Percentiles rank a stretch among this genome's conserved stretches.
Conservation (phyloP, 2,888 invertebrate species). For the Xestia xanthographa region DNA sequence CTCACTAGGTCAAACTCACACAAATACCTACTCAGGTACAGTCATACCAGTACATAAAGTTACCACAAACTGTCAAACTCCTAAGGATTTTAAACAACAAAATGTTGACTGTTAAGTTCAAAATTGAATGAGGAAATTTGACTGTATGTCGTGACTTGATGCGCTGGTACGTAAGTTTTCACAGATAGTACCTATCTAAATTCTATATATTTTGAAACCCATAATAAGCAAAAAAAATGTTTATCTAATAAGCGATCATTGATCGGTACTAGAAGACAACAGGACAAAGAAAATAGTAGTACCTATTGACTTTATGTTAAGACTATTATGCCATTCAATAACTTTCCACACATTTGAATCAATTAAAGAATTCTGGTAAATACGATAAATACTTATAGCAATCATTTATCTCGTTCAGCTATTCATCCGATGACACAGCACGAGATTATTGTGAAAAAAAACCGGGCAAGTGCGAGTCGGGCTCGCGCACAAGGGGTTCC, state of each 20-base stretch:
- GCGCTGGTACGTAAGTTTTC: neutral
- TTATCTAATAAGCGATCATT: neutral
- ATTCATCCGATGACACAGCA: neutral
- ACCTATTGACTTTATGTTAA: neutral
- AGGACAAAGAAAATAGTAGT: neutral
- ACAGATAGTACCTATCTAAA: neutral
- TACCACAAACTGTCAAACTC: too few species aligned
- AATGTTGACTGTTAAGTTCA: too few species aligned
- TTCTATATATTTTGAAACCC: neutral
- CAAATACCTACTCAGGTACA: neutral
- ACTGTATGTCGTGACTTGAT: too few species aligned
- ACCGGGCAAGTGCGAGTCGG: too few species aligned
- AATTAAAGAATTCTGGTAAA: neutral
- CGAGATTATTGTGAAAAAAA: neutral
- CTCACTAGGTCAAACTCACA: neutral
- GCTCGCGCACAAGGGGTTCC: too few species aligned
- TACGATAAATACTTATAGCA: neutral
- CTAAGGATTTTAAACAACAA: too few species aligned
- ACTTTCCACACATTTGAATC: neutral
- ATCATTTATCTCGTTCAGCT: neutral
- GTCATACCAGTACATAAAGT: too few species aligned
- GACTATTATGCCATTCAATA: neutral
- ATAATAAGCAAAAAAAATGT: too few species aligned
- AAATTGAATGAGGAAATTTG: too few species aligned
- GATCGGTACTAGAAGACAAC: neutral